Evolutionary conservation across 2,888 invertebrate species (phyloP).

Genomic region (Flexamia atlantica): DNA sequence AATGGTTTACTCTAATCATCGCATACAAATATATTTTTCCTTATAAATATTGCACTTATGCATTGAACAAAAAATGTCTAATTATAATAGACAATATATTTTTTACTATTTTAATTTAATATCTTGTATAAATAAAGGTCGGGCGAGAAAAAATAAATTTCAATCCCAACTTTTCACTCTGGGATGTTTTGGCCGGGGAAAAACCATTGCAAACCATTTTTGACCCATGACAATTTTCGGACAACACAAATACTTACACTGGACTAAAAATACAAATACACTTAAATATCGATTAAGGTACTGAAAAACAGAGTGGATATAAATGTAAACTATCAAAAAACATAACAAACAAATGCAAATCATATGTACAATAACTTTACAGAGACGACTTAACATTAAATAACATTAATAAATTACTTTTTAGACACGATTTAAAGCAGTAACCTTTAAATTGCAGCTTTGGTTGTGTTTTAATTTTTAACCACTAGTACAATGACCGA

Average conservation of each 20-base stretch:
- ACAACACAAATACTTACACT: not conserved
- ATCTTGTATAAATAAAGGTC: too few species aligned
- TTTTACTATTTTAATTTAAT: too few species aligned
- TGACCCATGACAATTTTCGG: not conserved
- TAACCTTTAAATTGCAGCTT: slow-evolving; percentile 51
- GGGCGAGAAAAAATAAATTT: too few species aligned
- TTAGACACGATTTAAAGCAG: slow-evolving; percentile 34
- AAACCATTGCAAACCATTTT: slow-evolving; percentile 32
- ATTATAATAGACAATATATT: too few species aligned
- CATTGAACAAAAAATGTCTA: too few species aligned
- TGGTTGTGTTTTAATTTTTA: slow-evolving; percentile 9
- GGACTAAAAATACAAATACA: slow-evolving; percentile 32
- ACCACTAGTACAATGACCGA: not conserved
- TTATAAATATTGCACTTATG: too few species aligned
- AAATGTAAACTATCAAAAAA: slow-evolving; percentile 54
- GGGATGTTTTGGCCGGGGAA: not conserved
- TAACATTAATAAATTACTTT: slow-evolving; percentile 58
- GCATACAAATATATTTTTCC: too few species aligned
- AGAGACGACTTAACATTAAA: slow-evolving; percentile 38
- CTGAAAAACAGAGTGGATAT: slow-evolving; percentile 26
- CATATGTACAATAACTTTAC: slow-evolving; percentile 25
- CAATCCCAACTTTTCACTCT: too few species aligned
- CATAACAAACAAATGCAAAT: slow-evolving; percentile 50
- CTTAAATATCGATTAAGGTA: slow-evolving; percentile 8
- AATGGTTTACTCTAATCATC: too few species aligned